phyloP scores from a whole-genome alignment of 2,113 vertebrate genomes.

The Nymphicus hollandicus region DNA sequence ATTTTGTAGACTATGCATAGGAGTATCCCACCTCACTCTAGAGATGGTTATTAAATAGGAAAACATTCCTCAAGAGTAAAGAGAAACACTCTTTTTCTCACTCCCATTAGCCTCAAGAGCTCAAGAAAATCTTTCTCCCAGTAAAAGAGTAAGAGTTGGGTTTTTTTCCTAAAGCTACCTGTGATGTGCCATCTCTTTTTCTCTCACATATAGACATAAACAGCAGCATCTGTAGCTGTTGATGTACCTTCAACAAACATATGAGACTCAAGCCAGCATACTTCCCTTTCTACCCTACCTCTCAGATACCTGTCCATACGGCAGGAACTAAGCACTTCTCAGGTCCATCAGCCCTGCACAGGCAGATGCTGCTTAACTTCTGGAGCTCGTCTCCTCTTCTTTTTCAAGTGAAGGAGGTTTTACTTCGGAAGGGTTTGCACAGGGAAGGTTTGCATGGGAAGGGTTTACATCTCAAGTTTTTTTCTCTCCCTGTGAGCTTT shows the following conservation, averaged over 20 bases:
- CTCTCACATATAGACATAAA: not conserved
- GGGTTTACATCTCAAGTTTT: not conserved
- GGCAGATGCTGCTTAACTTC: not conserved
- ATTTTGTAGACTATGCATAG: not conserved
- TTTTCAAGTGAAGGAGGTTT: not conserved
- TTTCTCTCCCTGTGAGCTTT: not conserved
- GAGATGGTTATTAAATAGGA: conserved; percentile 41
- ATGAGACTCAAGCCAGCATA: not conserved
- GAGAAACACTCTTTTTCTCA: not conserved
- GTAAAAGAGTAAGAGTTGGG: not conserved
- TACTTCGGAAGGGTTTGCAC: not conserved
- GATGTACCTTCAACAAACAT: not conserved
- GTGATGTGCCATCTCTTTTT: not conserved
- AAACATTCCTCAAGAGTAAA: conserved; percentile 36
- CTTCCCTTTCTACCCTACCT: not conserved
- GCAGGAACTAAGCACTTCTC: not conserved
- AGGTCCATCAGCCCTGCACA: not conserved
- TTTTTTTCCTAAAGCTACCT: not conserved
- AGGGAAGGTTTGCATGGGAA: not conserved
- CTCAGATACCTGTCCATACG: not conserved
- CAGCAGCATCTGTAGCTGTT: not conserved
- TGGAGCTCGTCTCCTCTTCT: not conserved
- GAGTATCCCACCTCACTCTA: conserved; percentile 43
- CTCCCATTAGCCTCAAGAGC: not conserved
- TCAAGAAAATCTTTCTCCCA: not conserved